Evolutionary conservation across 1,140 invertebrate genomes (phyloP).

Genomic region (honey bee (Apis mellifera)): Amel_HAv3.1 CM009936.2:7139001-7139500

Average conservation of each 20-base stretch:
- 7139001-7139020: slow-evolving; percentile 57
- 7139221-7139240: slow-evolving; percentile 22
- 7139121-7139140: slow-evolving; percentile 13
- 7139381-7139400: background rate
- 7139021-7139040: slow-evolving; percentile 76
- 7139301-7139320: slow-evolving; percentile 48
- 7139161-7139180: background rate
- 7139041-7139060: slow-evolving; percentile 79
- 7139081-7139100: slow-evolving; percentile 69
- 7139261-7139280: slow-evolving; percentile 40
- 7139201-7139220: slow-evolving; percentile 19
- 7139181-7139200: background rate
- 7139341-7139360: background rate
- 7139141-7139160: background rate
- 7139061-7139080: slow-evolving; percentile 73
- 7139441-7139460: background rate
- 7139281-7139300: slow-evolving; percentile 39
- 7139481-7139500: background rate
- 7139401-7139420: too few species aligned
- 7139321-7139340: slow-evolving; percentile 21
- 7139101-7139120: slow-evolving; percentile 59
- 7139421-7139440: background rate
- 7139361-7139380: slow-evolving; percentile 24
- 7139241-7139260: slow-evolving; percentile 22
- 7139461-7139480: background rate